These are phyloP conservation scores for Glandiceps talaboti DNA, from an alignment of 53 echinoderm and acorn worm species.

Conservation along the genomic window DNA sequence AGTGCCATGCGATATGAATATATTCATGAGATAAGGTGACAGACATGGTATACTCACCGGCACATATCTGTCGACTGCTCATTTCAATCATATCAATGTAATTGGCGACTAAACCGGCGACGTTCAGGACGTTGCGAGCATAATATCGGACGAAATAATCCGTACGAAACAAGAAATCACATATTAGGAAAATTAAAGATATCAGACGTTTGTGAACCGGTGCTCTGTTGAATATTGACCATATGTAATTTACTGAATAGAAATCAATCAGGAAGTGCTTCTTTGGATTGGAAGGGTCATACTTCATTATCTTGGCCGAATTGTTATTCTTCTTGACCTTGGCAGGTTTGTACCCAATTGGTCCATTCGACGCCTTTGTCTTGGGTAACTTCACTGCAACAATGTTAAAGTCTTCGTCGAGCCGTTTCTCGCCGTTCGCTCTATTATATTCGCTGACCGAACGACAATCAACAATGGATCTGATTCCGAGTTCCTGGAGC, in stretches of 20 bases:
- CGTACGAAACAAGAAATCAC: constrained; percentile 46
- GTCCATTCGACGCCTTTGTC: neutral
- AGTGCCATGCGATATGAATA: too few relatives aligned
- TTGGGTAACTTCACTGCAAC: constrained; percentile 19
- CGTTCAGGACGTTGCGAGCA: constrained; percentile 39
- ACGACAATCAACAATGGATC: constrained; percentile 55
- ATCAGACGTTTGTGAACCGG: constrained; percentile 43
- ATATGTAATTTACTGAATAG: constrained; percentile 21
- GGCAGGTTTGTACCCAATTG: constrained; percentile 2
- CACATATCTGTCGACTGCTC: constrained; percentile 40
- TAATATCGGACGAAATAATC: constrained; percentile 39
- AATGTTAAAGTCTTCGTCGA: constrained; percentile 22
- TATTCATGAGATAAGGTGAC: too few relatives aligned
- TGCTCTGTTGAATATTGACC: constrained; percentile 24
- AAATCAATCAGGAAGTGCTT: constrained; percentile 48
- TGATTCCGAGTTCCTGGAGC: constrained; percentile 39
- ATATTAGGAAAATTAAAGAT: constrained; percentile 25
- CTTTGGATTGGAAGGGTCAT: constrained; percentile 6
- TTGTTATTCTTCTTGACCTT: neutral
- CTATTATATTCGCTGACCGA: constrained; percentile 44
- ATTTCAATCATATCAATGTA: constrained; percentile 64
- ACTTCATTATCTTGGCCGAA: neutral
- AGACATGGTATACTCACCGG: constrained; percentile 34
- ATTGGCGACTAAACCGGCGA: constrained; percentile 30
- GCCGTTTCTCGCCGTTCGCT: constrained; percentile 37